A percentile compares a stretch with the other conserved stretches of the same genome.
These are phyloP conservation scores for Gryllus bimaculatus DNA, from an alignment of 1,140 invertebrate genomes.

Conservation along the genomic window DNA sequence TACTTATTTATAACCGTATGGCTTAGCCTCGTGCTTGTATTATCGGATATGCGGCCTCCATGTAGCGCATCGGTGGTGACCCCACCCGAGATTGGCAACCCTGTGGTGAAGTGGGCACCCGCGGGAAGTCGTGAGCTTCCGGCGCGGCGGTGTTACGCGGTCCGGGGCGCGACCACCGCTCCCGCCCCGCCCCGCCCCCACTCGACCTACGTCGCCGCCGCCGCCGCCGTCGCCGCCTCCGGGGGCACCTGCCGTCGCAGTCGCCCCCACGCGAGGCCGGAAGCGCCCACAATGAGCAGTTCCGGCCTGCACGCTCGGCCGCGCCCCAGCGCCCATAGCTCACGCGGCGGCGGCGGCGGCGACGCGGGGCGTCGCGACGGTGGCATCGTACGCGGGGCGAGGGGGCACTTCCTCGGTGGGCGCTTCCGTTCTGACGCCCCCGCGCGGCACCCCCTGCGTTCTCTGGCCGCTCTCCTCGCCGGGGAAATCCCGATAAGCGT, in stretches of 20 bases:
- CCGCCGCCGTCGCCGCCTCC: background rate
- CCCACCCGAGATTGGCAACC: no score
- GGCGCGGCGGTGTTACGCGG: background rate
- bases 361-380: no score
- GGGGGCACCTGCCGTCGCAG: background rate
- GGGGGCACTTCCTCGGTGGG: background rate
- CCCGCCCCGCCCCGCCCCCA: no score
- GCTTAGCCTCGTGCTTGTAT: no score
- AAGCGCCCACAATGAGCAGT: background rate
- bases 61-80: no score
- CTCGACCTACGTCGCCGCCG: background rate
- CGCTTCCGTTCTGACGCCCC: background rate
- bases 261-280: background rate
- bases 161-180: no score
- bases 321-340: slow-evolving; percentile 1
- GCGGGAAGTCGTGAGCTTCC: background rate
- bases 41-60: no score
- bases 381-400: no score
- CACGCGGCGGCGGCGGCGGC: background rate
- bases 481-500: background rate
- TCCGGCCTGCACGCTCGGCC: background rate
- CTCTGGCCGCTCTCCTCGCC: background rate
- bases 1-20: no score
- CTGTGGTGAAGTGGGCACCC: no score
- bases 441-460: no score